These are phyloP conservation scores for Hystrix cristata DNA, from an alignment of 2,113 vertebrate species.

Conservation along the genomic window DNA sequence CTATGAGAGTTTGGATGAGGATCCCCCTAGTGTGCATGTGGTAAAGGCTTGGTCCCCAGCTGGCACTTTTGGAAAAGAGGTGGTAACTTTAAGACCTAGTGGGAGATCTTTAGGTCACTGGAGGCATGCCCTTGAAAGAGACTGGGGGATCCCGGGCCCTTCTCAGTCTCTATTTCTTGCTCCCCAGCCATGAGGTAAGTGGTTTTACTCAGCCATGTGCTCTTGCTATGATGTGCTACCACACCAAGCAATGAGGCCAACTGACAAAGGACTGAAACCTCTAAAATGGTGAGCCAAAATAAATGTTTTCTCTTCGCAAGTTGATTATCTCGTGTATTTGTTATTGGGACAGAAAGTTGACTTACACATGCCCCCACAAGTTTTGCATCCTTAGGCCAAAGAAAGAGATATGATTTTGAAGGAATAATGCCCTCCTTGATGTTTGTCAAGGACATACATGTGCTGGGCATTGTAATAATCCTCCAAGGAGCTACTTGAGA, in stretches of 20 bases:
- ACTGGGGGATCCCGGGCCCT: neutral
- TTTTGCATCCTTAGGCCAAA: neutral
- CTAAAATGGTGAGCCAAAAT: neutral
- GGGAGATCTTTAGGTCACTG: neutral
- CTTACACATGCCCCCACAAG: neutral
- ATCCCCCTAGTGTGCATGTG: neutral
- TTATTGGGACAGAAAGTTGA: neutral
- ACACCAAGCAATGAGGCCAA: neutral
- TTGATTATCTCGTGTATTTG: neutral
- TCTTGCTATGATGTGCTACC: neutral
- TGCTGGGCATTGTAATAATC: neutral
- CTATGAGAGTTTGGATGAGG: neutral
- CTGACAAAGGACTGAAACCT: neutral
- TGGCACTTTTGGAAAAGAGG: neutral
- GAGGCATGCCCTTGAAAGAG: neutral
- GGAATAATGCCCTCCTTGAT: neutral
- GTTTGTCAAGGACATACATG: neutral
- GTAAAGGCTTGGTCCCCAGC: neutral
- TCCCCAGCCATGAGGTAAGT: neutral
- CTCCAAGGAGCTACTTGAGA: neutral
- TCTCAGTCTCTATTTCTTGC: neutral
- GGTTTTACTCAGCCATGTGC: neutral
- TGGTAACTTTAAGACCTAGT: neutral
- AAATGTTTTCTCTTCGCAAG: neutral
- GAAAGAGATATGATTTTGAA: neutral